Percentiles rank a stretch among this genome's conserved stretches.
Evolutionary conservation across 2,113 vertebrate species (phyloP).

Genomic region (Gasterosteus nipponicus): DNA sequence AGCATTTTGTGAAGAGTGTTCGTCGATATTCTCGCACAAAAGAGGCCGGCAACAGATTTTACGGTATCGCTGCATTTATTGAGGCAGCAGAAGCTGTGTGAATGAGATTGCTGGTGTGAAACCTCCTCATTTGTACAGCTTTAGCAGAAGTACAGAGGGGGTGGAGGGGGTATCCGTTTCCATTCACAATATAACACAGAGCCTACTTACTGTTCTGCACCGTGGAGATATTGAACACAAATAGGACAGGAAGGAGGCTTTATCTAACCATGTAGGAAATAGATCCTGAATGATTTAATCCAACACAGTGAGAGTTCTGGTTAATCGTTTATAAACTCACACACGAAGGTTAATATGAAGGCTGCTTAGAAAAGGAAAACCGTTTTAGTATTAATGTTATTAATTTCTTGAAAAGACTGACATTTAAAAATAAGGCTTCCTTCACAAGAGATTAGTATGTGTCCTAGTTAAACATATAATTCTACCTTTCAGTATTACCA

Average conservation of each 20-base stretch:
- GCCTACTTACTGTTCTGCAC: neutral
- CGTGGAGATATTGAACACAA: constrained; percentile 1
- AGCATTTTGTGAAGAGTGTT: constrained; percentile 30
- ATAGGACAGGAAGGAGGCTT: neutral
- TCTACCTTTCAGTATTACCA: constrained; percentile 11
- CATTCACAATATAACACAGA: constrained; percentile 21
- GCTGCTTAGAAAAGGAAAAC: constrained; percentile 13
- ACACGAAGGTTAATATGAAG: constrained; percentile 52
- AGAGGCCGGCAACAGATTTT: constrained; percentile 54
- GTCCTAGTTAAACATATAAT: constrained; percentile 10
- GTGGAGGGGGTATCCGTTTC: constrained; percentile 10
- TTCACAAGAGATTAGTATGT: constrained; percentile 8
- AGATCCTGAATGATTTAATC: constrained; percentile 7
- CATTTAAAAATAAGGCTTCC: constrained; percentile 49
- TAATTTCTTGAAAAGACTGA: constrained; percentile 57
- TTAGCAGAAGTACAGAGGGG: constrained; percentile 25
- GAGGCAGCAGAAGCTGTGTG: constrained; percentile 52
- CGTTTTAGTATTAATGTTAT: constrained; percentile 31
- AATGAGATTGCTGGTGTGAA: constrained; percentile 61
- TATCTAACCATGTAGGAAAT: neutral
- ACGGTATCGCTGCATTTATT: constrained; percentile 44
- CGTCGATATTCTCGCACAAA: constrained; percentile 30
- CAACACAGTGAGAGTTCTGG: constrained; percentile 4
- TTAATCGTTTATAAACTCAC: constrained; percentile 31
- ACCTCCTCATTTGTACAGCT: constrained; percentile 58